Conservation (phyloP, 2,113 vertebrate species). For the Oostethus manadensis region DNA sequence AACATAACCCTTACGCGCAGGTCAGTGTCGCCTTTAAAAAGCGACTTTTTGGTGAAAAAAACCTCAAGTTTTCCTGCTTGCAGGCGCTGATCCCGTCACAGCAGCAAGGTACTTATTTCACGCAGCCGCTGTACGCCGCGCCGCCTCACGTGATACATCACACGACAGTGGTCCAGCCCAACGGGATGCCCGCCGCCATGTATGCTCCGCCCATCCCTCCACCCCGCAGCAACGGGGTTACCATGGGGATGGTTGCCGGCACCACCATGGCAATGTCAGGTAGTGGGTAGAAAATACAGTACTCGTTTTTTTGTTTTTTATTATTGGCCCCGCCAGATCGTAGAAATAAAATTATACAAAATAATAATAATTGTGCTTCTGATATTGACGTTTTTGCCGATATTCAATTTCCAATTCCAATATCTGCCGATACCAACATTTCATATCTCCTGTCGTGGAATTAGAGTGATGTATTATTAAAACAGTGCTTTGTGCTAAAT, state of each 20-base stretch:
- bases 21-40: conserved; percentile 51
- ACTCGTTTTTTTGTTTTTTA: too few relatives aligned
- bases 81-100: conserved; percentile 61
- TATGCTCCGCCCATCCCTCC: conserved; percentile 83
- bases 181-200: conserved; percentile 94
- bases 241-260: conserved; percentile 98
- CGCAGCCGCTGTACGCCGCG: conserved; percentile 94
- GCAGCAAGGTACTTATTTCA: conserved; percentile 95
- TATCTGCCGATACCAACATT: too few relatives aligned
- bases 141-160: conserved; percentile 98
- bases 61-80: background rate
- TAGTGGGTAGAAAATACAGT: conserved; percentile 67
- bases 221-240: conserved; percentile 80
- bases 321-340: too few relatives aligned
- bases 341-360: too few relatives aligned
- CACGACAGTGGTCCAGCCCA: conserved; percentile 98
- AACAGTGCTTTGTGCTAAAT: background rate
- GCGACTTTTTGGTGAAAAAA: too few relatives aligned
- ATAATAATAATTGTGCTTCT: too few relatives aligned
- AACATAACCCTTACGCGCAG: conserved; percentile 96
- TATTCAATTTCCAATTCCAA: too few relatives aligned
- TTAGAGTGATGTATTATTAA: background rate
- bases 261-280: conserved; percentile 99
- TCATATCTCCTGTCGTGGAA: too few relatives aligned
- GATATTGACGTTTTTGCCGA: too few relatives aligned